phyloP scores from a whole-genome alignment of 2,113 vertebrate species.

The Phyllostomus hastatus region DNA sequence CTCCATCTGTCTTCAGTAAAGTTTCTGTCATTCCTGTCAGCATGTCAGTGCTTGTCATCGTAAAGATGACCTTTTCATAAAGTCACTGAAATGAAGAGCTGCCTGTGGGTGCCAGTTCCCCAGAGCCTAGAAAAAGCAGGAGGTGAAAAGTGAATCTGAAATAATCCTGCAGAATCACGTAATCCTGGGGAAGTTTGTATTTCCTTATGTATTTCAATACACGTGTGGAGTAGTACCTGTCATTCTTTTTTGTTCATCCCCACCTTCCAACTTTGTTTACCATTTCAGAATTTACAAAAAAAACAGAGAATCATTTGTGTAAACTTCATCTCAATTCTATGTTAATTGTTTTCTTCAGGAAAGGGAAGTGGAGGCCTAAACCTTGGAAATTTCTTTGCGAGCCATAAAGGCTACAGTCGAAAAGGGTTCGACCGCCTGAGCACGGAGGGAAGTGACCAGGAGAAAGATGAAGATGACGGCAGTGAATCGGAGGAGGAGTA shows the following conservation, averaged over 20 bases:
- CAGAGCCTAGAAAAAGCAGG: not conserved
- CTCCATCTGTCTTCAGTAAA: constrained; percentile 30
- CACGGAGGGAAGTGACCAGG: constrained; percentile 96
- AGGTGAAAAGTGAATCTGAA: not conserved
- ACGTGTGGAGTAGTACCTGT: not conserved
- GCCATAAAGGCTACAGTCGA: constrained; percentile 92
- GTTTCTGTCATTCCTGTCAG: constrained; percentile 40
- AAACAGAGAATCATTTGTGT: not conserved
- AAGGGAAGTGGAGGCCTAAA: constrained; percentile 91
- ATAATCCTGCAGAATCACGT: not conserved
- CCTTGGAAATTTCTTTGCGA: constrained; percentile 96
- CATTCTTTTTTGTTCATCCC: not conserved
- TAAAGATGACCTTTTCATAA: constrained; percentile 49
- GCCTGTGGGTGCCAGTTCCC: not conserved
- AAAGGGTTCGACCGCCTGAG: constrained; percentile 97
- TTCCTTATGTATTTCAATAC: not conserved
- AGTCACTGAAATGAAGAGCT: constrained; percentile 29
- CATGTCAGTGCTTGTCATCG: not conserved
- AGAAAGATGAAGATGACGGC: constrained; percentile 92
- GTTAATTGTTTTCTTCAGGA: constrained; percentile 79
- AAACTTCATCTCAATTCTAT: not conserved
- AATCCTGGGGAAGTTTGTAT: not conserved
- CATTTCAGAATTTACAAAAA: not conserved
- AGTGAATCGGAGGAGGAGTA: constrained; percentile 96
- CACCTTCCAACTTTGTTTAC: not conserved